These are phyloP conservation scores for Clytia hemisphaerica DNA, from an alignment of 30 jellyfish, hydroid and myxozoan species.

Conservation along the genomic window DNA sequence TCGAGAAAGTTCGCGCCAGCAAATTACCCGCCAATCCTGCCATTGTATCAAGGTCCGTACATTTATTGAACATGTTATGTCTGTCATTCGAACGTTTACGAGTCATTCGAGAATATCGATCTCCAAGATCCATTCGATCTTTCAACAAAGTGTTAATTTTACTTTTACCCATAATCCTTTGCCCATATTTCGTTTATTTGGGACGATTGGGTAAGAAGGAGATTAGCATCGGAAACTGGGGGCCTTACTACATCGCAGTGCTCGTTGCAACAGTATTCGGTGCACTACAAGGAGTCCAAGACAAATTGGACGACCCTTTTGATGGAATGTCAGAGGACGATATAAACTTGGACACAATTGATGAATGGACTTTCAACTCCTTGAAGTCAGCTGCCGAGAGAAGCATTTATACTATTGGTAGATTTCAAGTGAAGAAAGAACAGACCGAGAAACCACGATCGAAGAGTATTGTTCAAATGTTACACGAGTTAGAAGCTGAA, in stretches of 20 bases:
- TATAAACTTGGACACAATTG: constrained; percentile 79
- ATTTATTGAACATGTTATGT: constrained; percentile 54
- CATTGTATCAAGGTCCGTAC: constrained; percentile 52
- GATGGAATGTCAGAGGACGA: constrained; percentile 98
- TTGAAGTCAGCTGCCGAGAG: constrained; percentile 91
- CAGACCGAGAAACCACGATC: too few species aligned
- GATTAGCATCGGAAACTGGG: too few species aligned
- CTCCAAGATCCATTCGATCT: constrained; percentile 96
- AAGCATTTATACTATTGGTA: constrained; percentile 81
- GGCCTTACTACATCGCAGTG: constrained; percentile 77
- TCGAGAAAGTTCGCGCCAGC: constrained; percentile 64
- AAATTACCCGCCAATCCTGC: constrained; percentile 62
- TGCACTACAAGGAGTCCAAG: constrained; percentile 97
- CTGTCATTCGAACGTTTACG: constrained; percentile 87
- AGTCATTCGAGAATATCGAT: constrained; percentile 92
- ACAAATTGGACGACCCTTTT: constrained; percentile 92
- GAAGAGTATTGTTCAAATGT: too few species aligned
- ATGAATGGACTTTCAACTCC: constrained; percentile 93
- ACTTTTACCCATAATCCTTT: constrained; percentile 71
- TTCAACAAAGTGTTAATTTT: constrained; percentile 83
- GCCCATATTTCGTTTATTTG: constrained; percentile 70
- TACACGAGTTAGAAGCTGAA: too few species aligned
- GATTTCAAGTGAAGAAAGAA: constrained; percentile 83
- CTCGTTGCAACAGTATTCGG: constrained; percentile 84
- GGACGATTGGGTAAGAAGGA: constrained; percentile 38